Conservation (phyloP, 2,888 invertebrate species). For the Polymixis flavicincta region DNA sequence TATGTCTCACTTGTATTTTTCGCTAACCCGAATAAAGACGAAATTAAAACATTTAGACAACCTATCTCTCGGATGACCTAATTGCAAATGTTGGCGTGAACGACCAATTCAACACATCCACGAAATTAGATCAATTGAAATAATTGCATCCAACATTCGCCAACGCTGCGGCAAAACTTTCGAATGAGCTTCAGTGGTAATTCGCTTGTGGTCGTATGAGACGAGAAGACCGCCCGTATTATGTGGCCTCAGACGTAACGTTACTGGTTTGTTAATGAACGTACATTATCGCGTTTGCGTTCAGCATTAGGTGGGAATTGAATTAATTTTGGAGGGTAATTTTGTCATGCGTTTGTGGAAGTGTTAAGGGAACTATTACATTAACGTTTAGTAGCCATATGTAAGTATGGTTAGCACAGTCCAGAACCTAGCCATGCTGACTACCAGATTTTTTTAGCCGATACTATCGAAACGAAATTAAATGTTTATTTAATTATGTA, state of each 20-base stretch:
- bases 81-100: conserved; percentile 26
- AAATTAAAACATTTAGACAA: background rate
- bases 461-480: too few relatives aligned
- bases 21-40: background rate
- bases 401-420: background rate
- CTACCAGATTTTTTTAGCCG: background rate
- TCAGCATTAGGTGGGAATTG: conserved; percentile 39
- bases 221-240: conserved; percentile 60
- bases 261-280: conserved; percentile 50
- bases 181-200: conserved; percentile 57
- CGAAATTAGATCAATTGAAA: conserved; percentile 54
- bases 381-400: conserved; percentile 20
- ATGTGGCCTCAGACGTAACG: conserved; percentile 54
- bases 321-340: conserved; percentile 53
- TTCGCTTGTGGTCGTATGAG: conserved; percentile 60
- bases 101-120: conserved; percentile 39
- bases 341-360: conserved; percentile 20
- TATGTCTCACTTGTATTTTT: background rate
- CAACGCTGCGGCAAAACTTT: conserved; percentile 59
- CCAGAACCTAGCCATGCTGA: background rate
- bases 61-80: background rate
- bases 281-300: conserved; percentile 45
- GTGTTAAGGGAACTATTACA: conserved; percentile 16
- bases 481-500: too few relatives aligned
- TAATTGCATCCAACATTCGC: conserved; percentile 57